Conservation (phyloP, 2,797 vertebrate species). For the Phalloptychus januarius region DNA sequence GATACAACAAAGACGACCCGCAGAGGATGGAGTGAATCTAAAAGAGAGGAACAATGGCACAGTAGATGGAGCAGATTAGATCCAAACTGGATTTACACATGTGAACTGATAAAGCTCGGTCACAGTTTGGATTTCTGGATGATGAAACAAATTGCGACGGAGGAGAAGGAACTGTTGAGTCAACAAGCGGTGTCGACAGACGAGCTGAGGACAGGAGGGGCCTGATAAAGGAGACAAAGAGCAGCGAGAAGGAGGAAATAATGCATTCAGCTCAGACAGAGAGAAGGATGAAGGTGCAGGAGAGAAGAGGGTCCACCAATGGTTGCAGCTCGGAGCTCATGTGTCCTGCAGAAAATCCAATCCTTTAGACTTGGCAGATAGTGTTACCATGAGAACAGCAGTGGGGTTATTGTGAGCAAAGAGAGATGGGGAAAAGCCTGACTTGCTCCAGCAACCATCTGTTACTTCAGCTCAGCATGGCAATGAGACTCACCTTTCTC, state of each 20-base stretch:
- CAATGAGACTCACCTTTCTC: slow-evolving; percentile 65
- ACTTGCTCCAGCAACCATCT: slow-evolving; percentile 96
- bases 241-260: slow-evolving; percentile 47
- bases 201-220: slow-evolving; percentile 62
- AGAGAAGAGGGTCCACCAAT: slow-evolving; percentile 79
- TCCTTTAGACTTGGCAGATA: slow-evolving; percentile 96
- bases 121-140: slow-evolving; percentile 58
- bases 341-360: slow-evolving; percentile 94
- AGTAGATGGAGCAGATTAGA: slow-evolving; percentile 68
- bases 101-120: slow-evolving; percentile 54
- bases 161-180: slow-evolving; percentile 54
- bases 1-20: slow-evolving; percentile 41
- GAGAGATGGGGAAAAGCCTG: slow-evolving; percentile 69
- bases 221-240: slow-evolving; percentile 62
- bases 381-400: slow-evolving; percentile 99
- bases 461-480: slow-evolving; percentile 90
- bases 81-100: slow-evolving; percentile 52
- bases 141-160: slow-evolving; percentile 60
- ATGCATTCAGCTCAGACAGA: slow-evolving; percentile 48
- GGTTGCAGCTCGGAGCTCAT: slow-evolving; percentile 80
- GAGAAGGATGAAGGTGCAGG: slow-evolving; percentile 73
- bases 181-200: slow-evolving; percentile 59
- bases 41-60: slow-evolving; percentile 50
- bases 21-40: slow-evolving; percentile 56
- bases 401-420: slow-evolving; percentile 88